Base-by-base conservation (phyloP, 1,140 invertebrate genomes). In the Drosophila burlai region DNA sequence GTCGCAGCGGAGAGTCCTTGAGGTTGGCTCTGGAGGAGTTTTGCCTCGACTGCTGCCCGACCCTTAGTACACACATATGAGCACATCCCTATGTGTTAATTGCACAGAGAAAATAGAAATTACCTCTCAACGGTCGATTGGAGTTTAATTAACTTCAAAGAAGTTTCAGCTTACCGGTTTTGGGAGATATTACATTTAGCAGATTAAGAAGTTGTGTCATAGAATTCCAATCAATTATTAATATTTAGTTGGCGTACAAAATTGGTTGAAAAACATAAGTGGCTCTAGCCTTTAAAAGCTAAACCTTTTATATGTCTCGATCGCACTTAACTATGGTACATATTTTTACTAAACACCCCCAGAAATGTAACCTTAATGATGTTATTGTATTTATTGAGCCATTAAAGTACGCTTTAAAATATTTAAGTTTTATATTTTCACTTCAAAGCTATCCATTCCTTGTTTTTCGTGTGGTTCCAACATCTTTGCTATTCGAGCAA, bases 1-100 rank as follows among this genome's bases (percentile, higher is more conserved):
- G 63, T 64, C 63, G 58, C 58, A 43, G n/a, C 38, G 21, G 18
- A 43, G 57, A 50, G 46, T 42, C 57, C 67, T 60, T 61, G 67
- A 63, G 55, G 45, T 40, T 47, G 45, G 45, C 54, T 72, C 38
- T 40, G 13, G 45, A 59, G 66, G 36, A 66, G 31, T 46, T 36
- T 59, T n/a, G 13, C 13, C 34, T 24, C 29, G 18, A 21, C 31
- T 15, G 15, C 52, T 36, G 40, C 26, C 29, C 42, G 29, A 21
- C 42, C 26, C 43, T 21, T 21, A 1, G 18, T 6, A 9, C 54
- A 36, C 24, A 65, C 62, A 57, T 24, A 18, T n/a, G 8, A 15
- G 18, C 3, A 7, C 31, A 15, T 21, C 13, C 21, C 57, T 60
- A 11, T 26, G 63, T 38, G 63, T 66, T 66, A 66, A 66, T 60